Evolutionary conservation across 1,140 invertebrate genomes (phyloP), one percentile per base, ranked within the genome.

Genomic region (Orussus abietinus): DNA sequence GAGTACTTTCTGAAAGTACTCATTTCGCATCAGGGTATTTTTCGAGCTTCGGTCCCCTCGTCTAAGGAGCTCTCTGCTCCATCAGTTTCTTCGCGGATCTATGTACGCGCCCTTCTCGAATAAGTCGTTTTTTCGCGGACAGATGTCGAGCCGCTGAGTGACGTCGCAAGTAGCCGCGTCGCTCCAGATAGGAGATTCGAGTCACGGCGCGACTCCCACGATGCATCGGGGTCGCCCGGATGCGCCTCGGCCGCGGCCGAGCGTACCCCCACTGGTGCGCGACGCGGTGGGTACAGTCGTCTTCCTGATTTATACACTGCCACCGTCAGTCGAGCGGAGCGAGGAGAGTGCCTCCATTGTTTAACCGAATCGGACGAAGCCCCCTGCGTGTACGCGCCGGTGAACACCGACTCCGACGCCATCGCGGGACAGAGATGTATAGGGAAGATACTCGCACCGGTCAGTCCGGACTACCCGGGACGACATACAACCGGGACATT

Each of bases 261-360:
- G 51, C 47, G 53, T 57, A 49, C 58, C 48, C 49, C 53, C 55
- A n/a, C 53, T 55, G 45, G 10, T 22, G 3, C n/a, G 37, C 26
- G 31, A 39, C 22, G n/a, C 53, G 55, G 56, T 58, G 52, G 58
- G 55, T 65, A 60, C 57, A 59, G 55, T 64, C 59, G 58, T 68
- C 64, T 63, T 68, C 54, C 61, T 69, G 66, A 70, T 69, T 70
- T 70, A 67, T 69, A 65, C 51, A 67, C 66, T 65, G 64, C 63
- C 64, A 68, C 59, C 54, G 56, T 46, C 64, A 61, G 62, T 55
- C 49, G 49, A 57, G 42, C 51, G 38, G 38, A 51, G 42, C 47
- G 48, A 28, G 42, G 36, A 59, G 51, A 54, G 51, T 56, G 53
- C 49, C 41, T 66, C 64, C 55, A 67, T 67, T 67, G 61, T 67